These are phyloP conservation scores for Gymnobelideus leadbeateri DNA, from an alignment of 2,113 vertebrate species.

Conservation along the genomic window DNA sequence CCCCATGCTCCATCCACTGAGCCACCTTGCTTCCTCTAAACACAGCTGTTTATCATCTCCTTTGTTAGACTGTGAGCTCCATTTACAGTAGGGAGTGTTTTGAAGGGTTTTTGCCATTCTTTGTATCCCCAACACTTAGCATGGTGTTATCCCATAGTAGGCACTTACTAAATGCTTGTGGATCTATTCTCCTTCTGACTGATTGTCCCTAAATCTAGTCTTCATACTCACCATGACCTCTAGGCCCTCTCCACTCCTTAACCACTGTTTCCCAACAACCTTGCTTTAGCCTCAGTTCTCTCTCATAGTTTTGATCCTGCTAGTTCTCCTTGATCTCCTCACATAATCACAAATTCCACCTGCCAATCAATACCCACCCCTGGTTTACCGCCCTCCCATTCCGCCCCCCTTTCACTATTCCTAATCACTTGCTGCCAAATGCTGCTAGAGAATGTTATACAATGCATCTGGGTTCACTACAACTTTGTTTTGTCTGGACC, in stretches of 20 bases:
- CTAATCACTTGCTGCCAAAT: not conserved
- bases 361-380: not conserved
- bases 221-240: not conserved
- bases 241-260: not conserved
- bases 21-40: no score
- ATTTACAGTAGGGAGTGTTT: not conserved
- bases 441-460: not conserved
- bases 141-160: no score
- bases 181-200: no score
- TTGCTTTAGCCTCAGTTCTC: not conserved
- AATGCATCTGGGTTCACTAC: not conserved
- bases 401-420: not conserved
- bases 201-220: not conserved
- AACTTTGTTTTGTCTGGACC: not conserved
- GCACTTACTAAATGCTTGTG: no score
- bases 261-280: not conserved
- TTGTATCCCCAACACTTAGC: no score
- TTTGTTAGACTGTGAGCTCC: not conserved
- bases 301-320: not conserved
- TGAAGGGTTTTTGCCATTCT: no score
- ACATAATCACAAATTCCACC: not conserved
- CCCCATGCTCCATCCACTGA: not conserved
- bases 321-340: no score
- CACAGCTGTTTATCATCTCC: not conserved
- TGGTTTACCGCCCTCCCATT: not conserved